Percentiles rank a stretch among this genome's conserved stretches.
Conservation (phyloP, 2,888 invertebrate species). For the Drosophila recens region DNA sequence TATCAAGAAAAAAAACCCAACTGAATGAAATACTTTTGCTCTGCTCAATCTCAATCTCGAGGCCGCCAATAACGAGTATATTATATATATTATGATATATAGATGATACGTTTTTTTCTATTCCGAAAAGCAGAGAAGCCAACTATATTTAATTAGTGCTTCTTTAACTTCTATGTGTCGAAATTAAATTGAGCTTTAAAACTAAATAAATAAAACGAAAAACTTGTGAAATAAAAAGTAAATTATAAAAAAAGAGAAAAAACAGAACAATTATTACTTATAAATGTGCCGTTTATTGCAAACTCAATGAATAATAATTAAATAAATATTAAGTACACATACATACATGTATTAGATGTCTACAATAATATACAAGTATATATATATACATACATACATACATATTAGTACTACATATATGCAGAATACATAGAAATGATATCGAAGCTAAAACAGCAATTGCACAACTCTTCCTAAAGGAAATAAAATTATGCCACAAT, state of each 20-base stretch:
- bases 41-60: conserved; percentile 44
- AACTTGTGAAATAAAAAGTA: not conserved
- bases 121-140: conserved; percentile 25
- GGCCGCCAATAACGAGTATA: conserved; percentile 44
- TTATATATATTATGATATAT: conserved; percentile 7
- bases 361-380: conserved; percentile 67
- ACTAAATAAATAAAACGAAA: conserved; percentile 26
- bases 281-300: conserved; percentile 74
- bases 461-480: conserved; percentile 80
- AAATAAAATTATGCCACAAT: conserved; percentile 77
- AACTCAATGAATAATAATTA: conserved; percentile 49
- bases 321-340: conserved; percentile 43
- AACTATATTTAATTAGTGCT: conserved; percentile 56
- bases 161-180: conserved; percentile 66
- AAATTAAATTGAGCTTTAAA: conserved; percentile 81
- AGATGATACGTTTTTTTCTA: conserved; percentile 23
- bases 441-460: conserved; percentile 71
- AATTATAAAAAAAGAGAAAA: conserved; percentile 4
- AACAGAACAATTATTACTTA: conserved; percentile 70
- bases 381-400: conserved; percentile 33
- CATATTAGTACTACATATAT: conserved; percentile 45
- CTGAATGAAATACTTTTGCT: conserved; percentile 46
- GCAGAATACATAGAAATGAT: conserved; percentile 32
- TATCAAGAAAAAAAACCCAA: conserved; percentile 24
- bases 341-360: conserved; percentile 60